Evolutionary conservation across 2,888 invertebrate species (phyloP), one percentile per base, ranked within the genome.

Genomic region (Drosophila paucipuncta): DNA sequence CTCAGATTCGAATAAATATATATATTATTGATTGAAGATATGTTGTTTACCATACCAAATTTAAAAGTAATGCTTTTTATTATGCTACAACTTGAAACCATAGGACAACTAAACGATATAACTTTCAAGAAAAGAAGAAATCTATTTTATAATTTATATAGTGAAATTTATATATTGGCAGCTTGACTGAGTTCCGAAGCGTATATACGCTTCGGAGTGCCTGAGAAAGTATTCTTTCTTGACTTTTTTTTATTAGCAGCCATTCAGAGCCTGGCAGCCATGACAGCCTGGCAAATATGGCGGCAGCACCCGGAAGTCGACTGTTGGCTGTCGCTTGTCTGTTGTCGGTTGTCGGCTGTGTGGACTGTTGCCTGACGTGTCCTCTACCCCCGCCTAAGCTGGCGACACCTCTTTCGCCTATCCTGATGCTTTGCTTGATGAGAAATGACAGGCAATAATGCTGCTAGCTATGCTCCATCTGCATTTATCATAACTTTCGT

Each of bases 401-500:
- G 13, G 35, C 18, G 35, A 35, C n/a, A 28, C 39, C 57, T n/a
- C 55, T 18, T 6, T 7, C 16, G 58, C 22, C 35, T 16, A 1
- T 35, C 6, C 2, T 30, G 64, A 78, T 62, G 76, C 58, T 61
- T 30, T 47, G 63, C 73, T 89, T 89, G 84, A 92, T 88, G 91
- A 92, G 82, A 83, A 90, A 90, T 86, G 85, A 85, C 91, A 87
- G 86, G 82, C 91, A 89, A 83, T 91, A 85, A 83, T 80, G 87
- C 81, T 80, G 78, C 74, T 73, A 78, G 89, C 91, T 79, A 58
- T 79, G 72, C 89, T 83, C 82, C 82, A 88, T 88, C 83, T 88
- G 84, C 90, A 91, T 91, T 90, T 90, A 91, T 90, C 90, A 91
- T 88, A 88, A 83, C 85, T 88, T 82, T 80, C 69, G 70, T 90